Base-by-base conservation (phyloP, 2,888 invertebrate species). In the Leptopilina syphax region DNA sequence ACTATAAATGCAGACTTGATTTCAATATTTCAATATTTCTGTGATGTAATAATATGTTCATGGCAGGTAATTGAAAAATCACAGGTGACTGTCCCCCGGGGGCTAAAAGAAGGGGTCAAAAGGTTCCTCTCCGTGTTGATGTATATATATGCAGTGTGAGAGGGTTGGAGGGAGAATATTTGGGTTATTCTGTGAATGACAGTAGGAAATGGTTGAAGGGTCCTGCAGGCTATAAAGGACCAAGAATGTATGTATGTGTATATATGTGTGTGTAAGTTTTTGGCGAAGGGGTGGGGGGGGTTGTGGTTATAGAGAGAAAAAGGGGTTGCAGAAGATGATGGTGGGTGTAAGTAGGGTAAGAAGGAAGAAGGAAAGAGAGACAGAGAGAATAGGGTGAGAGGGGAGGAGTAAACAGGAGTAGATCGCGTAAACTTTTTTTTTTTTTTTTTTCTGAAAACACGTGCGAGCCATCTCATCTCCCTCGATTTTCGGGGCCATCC, bases 121-220 rank as follows among this genome's bases (percentile, higher is more conserved):
- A 34, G 7, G 57, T 57, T 27, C 57, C 34, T 34, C 57, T 57
- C 9, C 50, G 50, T 50, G 50, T 50, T 44, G 6, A 44, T 44
- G 44, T 44, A 44, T 44, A 44, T 44, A 44, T 44, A 3, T 44
- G 44, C 8, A 3, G 10, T 1, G 50, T 0, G 50, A 50, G 50
- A 12, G 12, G 50, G 50, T 34, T 34, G 50, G 34, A 27, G 66
- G 66, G 79, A 44, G 82, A 86, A 84, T 87, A 85, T 86, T 85
- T 86, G 81, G 87, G 87, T 86, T 87, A 86, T 87, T 83, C 85
- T 83, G 85, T 84, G 85, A 85, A 86, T 87, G 85, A 83, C 84
- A 85, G 84, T 82, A 80, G 80, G 82, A 78, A 84, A 81, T 82
- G 50, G 79, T 13, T 57, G 60, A 77, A 73, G 81, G 77, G 83